phyloP scores from a whole-genome alignment of 92 coral and sea anemone genomes.

The Umimayanthus kanabou region DNA sequence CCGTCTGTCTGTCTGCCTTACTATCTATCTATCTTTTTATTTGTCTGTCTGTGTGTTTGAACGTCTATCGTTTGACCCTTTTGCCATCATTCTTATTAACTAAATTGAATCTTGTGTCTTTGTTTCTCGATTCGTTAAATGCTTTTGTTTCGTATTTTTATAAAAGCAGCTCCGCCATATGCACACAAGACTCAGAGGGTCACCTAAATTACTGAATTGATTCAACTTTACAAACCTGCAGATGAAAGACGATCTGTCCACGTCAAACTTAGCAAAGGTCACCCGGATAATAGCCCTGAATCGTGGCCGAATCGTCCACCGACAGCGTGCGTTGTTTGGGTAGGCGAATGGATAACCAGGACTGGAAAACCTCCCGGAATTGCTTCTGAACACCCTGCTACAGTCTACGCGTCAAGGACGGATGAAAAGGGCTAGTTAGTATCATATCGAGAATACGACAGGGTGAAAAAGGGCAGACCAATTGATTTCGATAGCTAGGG shows the following conservation, averaged over 20 bases:
- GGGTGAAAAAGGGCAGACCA: too few species aligned
- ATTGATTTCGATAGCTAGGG: too few species aligned
- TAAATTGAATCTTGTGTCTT: background rate
- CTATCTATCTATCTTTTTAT: too few species aligned
- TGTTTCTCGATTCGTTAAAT: background rate
- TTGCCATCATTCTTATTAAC: background rate
- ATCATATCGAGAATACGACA: background rate
- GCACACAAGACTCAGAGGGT: background rate
- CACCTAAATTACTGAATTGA: background rate
- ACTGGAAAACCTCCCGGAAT: constrained; percentile 25
- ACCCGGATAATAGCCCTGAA: background rate
- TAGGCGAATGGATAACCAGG: constrained; percentile 38
- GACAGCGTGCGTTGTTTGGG: constrained; percentile 25
- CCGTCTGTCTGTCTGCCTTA: background rate
- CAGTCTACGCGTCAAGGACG: background rate
- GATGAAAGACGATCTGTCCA: constrained; percentile 4
- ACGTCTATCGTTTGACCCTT: background rate
- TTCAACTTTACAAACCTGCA: constrained; percentile 34
- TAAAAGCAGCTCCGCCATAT: background rate
- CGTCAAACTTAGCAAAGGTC: constrained; percentile 22
- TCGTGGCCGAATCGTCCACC: constrained; percentile 18
- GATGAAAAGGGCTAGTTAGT: background rate
- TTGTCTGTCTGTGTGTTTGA: background rate
- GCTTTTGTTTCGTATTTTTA: background rate
- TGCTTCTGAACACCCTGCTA: background rate